These are phyloP conservation scores for Meliscaeva auricollis DNA, from an alignment of 2,888 invertebrate species.

Conservation along the genomic window DNA sequence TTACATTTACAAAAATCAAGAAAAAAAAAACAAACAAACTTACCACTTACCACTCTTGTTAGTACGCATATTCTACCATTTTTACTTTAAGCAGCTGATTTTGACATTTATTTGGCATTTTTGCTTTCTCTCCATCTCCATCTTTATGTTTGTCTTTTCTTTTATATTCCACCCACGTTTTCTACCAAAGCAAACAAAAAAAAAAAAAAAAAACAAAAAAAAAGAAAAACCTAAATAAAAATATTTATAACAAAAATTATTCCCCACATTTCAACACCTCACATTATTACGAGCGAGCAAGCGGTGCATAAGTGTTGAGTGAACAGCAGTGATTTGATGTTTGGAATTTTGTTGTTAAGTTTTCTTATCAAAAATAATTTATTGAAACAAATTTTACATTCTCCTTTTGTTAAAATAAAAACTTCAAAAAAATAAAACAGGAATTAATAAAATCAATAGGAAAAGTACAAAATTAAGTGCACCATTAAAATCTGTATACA, in stretches of 20 bases:
- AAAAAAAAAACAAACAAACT: not conserved
- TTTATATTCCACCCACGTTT: constrained; percentile 13
- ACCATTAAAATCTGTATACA: not conserved
- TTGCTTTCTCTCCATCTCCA: not conserved
- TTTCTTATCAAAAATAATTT: constrained; percentile 14
- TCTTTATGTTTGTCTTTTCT: constrained; percentile 8
- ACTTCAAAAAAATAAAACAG: no score
- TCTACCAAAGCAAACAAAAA: no score
- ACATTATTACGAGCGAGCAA: constrained; percentile 1
- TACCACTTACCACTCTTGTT: not conserved
- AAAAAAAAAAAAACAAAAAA: not conserved
- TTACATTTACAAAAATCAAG: no score
- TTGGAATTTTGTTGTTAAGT: constrained; percentile 15
- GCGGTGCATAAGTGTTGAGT: constrained; percentile 20
- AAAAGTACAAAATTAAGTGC: not conserved
- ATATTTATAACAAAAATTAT: constrained; percentile 28
- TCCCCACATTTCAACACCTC: constrained; percentile 36
- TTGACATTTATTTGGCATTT: constrained; percentile 14
- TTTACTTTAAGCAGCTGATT: constrained; percentile 13
- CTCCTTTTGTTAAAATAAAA: not conserved
- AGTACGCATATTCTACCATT: constrained; percentile 14
- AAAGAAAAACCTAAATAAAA: constrained; percentile 25
- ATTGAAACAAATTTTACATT: not conserved
- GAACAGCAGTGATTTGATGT: constrained; percentile 14
- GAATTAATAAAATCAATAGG: not conserved